Percentiles rank a stretch among this genome's conserved stretches.
Evolutionary conservation across 2,797 vertebrate species (phyloP).

Genomic region (Rhincodon typus): DNA sequence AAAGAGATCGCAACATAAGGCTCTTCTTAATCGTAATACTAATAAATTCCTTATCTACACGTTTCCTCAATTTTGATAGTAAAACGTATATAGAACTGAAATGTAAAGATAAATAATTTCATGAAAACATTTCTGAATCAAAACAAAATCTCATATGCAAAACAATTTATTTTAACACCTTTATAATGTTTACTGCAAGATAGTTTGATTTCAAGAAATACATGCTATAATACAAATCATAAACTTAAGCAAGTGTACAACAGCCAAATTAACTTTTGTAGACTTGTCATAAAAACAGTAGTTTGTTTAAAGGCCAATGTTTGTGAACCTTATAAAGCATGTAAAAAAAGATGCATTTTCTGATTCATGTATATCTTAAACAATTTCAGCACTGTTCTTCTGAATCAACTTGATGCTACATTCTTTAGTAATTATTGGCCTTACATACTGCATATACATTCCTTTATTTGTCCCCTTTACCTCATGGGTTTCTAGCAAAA

Average conservation of each 20-base stretch:
- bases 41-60: background rate
- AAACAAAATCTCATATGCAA: background rate
- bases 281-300: conserved; percentile 16
- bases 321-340: background rate
- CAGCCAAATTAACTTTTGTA: background rate
- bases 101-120: background rate
- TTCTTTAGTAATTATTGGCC: background rate
- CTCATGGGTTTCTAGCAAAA: background rate
- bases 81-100: background rate
- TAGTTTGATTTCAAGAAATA: background rate
- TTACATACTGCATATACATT: background rate
- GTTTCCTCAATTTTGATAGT: background rate
- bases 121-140: background rate
- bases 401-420: background rate
- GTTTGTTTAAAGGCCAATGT: background rate
- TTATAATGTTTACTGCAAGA: no score
- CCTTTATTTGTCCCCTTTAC: background rate
- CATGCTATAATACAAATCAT: background rate
- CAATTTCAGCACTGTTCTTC: background rate
- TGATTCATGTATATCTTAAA: background rate
- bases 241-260: background rate
- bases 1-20: background rate
- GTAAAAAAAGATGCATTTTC: background rate
- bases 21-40: background rate
- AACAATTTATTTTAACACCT: background rate